Conservation (phyloP, 2,888 invertebrate species). For the Malacosoma neustria region DNA sequence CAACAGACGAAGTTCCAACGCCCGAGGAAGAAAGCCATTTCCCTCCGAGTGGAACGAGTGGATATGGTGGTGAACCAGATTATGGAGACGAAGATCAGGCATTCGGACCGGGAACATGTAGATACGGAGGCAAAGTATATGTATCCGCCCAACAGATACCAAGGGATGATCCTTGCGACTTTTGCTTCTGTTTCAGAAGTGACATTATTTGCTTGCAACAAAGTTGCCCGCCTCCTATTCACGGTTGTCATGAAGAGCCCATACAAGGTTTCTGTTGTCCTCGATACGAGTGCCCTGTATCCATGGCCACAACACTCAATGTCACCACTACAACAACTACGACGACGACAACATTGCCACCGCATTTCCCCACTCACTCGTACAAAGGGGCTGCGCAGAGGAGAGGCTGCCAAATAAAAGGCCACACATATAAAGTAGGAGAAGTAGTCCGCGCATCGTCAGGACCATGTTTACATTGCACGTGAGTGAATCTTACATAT, state of each 20-base stretch:
- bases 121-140: conserved; percentile 94
- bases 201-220: conserved; percentile 96
- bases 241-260: conserved; percentile 92
- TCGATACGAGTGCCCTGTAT: conserved; percentile 93
- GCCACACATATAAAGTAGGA: conserved; percentile 89
- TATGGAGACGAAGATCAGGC: conserved; percentile 86
- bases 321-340: conserved; percentile 91
- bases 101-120: conserved; percentile 92
- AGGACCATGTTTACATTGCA: conserved; percentile 95
- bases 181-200: conserved; percentile 97
- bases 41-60: conserved; percentile 47
- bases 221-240: conserved; percentile 95
- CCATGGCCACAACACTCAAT: conserved; percentile 88
- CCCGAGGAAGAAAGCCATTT: conserved; percentile 45
- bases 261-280: conserved; percentile 97
- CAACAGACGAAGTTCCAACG: conserved; percentile 44
- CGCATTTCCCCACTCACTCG: conserved; percentile 86
- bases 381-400: conserved; percentile 83
- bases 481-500: conserved; percentile 78
- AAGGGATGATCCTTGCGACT: conserved; percentile 94
- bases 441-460: conserved; percentile 89
- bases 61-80: conserved; percentile 76
- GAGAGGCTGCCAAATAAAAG: conserved; percentile 90
- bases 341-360: conserved; percentile 88
- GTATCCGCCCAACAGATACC: conserved; percentile 97